Percentiles rank a stretch among this genome's conserved stretches.
Evolutionary conservation across 2,888 invertebrate genomes (phyloP).

Genomic region (Cephus nigrinus): DNA sequence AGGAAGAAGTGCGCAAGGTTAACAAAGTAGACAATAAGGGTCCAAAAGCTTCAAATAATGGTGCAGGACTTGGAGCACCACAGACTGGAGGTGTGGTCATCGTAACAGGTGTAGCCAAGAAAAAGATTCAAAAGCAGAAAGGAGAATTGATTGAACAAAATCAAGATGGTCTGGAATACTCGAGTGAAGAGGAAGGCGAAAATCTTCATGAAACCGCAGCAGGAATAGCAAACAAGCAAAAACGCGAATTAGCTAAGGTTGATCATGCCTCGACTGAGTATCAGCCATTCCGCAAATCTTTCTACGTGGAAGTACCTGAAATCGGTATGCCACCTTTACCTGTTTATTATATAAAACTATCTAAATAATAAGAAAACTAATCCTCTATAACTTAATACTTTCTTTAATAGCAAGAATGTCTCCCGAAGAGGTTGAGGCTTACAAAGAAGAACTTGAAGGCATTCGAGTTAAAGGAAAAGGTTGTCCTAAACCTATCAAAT

Average conservation of each 20-base stretch:
- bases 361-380: background rate
- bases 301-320: slow-evolving; percentile 98
- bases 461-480: slow-evolving; percentile 96
- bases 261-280: slow-evolving; percentile 91
- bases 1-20: slow-evolving; percentile 84
- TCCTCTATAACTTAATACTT: background rate
- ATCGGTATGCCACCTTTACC: slow-evolving; percentile 67
- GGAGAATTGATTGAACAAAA: slow-evolving; percentile 99
- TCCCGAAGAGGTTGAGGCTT: slow-evolving; percentile 84
- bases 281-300: slow-evolving; percentile 90
- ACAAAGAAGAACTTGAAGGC: slow-evolving; percentile 91
- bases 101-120: slow-evolving; percentile 87
- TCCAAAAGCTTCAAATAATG: slow-evolving; percentile 67
- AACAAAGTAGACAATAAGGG: slow-evolving; percentile 76
- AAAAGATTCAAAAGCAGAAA: slow-evolving; percentile 81
- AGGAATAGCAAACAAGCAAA: slow-evolving; percentile 88
- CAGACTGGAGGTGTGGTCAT: slow-evolving; percentile 76
- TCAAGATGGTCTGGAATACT: slow-evolving; percentile 97
- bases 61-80: slow-evolving; percentile 57
- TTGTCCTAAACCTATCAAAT: slow-evolving; percentile 94
- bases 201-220: slow-evolving; percentile 92
- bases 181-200: slow-evolving; percentile 96
- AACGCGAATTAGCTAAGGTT: slow-evolving; percentile 93
- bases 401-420: slow-evolving; percentile 79
- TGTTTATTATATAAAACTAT: background rate